Evolutionary conservation across 2,888 invertebrate genomes (phyloP).

Genomic region (Luperina nickerlii): DNA sequence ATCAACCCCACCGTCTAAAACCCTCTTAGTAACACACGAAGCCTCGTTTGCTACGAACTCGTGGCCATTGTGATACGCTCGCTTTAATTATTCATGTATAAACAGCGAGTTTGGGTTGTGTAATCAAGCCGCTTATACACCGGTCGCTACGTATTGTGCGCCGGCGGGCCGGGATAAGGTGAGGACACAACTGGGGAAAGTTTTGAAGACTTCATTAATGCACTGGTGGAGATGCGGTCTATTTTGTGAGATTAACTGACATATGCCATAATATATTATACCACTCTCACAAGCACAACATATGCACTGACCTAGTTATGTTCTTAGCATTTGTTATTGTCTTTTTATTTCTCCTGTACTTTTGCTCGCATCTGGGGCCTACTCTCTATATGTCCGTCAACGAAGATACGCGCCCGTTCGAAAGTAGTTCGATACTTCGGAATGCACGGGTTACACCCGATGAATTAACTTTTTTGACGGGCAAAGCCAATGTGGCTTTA

Average conservation of each 20-base stretch:
- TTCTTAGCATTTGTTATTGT: too few relatives aligned
- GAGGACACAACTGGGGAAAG: slow-evolving; percentile 5
- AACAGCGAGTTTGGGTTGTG: slow-evolving; percentile 62
- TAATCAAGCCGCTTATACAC: slow-evolving; percentile 59
- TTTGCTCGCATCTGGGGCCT: neutral
- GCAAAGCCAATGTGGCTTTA: too few relatives aligned
- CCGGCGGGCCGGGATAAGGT: neutral
- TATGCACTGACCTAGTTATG: neutral
- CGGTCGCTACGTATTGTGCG: slow-evolving; percentile 33
- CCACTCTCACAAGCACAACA: neutral
- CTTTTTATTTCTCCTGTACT: neutral
- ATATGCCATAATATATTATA: neutral
- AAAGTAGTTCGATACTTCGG: too few relatives aligned
- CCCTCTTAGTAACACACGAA: slow-evolving; percentile 16
- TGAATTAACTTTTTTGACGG: too few relatives aligned
- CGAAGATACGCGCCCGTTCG: too few relatives aligned
- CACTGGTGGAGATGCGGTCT: neutral
- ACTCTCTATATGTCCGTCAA: too few relatives aligned
- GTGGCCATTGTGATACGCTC: slow-evolving; percentile 57
- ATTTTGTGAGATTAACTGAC: neutral
- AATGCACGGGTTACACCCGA: too few relatives aligned
- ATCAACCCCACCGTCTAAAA: neutral
- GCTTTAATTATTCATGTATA: slow-evolving; percentile 75
- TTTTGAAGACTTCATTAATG: slow-evolving; percentile 2
- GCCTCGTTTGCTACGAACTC: slow-evolving; percentile 31